Conservation (phyloP, 1,140 invertebrate species). For the Eurosta solidaginis region DNA sequence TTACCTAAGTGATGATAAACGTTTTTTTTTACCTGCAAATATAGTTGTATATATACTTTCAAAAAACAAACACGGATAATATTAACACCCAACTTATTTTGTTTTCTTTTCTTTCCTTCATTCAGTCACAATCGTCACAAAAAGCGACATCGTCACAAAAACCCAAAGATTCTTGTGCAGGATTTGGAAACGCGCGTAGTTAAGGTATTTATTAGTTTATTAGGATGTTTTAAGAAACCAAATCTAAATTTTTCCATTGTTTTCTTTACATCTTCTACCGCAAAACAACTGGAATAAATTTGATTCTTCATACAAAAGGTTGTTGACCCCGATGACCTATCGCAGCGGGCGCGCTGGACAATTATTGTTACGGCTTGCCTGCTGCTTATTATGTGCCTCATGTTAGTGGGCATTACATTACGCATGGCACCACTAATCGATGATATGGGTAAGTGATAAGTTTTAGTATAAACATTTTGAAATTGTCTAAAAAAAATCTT, state of each 20-base stretch:
- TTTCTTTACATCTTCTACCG: not conserved
- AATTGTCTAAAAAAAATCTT: not conserved
- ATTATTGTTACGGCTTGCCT: constrained; percentile 86
- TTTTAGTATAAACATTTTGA: not conserved
- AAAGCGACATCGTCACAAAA: constrained; percentile 59
- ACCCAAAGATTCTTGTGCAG: constrained; percentile 58
- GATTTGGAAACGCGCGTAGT: constrained; percentile 57
- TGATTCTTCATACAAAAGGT: constrained; percentile 54
- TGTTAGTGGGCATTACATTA: constrained; percentile 85
- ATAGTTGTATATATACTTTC: too few relatives aligned
- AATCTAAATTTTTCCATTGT: not conserved
- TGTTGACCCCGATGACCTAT: constrained; percentile 76
- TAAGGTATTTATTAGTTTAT: constrained; percentile 41
- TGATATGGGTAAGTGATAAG: constrained; percentile 81
- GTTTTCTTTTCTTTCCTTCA: constrained; percentile 9
- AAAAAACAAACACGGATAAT: too few relatives aligned
- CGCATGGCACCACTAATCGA: constrained; percentile 90
- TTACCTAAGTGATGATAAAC: too few relatives aligned
- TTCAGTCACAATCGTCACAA: constrained; percentile 52
- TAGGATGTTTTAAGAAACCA: not conserved
- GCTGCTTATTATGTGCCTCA: constrained; percentile 81
- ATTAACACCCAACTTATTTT: too few relatives aligned
- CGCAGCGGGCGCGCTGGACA: constrained; percentile 81
- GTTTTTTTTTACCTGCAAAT: too few relatives aligned
- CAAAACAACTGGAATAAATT: too few relatives aligned